Conservation (phyloP, 2,888 invertebrate species). For the Eulithis prunata region DNA sequence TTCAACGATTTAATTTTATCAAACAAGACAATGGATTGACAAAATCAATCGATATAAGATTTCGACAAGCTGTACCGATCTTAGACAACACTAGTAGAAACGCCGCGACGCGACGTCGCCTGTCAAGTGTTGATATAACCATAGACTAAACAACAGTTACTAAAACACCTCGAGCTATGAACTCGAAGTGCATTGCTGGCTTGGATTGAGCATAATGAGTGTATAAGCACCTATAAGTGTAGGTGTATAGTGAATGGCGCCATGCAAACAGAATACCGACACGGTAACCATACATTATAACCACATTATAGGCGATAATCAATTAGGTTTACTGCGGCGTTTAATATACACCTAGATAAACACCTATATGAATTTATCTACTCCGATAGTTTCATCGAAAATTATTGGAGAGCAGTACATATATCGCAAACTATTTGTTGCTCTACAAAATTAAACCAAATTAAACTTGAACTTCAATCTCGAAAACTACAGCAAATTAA, state of each 20-base stretch:
- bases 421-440: too few relatives aligned
- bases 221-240: slow-evolving; percentile 15
- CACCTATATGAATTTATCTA: not conserved
- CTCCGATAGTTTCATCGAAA: not conserved
- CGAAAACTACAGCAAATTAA: too few relatives aligned
- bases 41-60: slow-evolving; percentile 5
- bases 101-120: slow-evolving; percentile 26
- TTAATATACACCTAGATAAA: slow-evolving; percentile 4
- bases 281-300: slow-evolving; percentile 20
- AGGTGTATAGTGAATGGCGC: slow-evolving; percentile 26
- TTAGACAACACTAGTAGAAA: slow-evolving; percentile 23
- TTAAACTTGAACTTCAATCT: too few relatives aligned
- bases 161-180: slow-evolving; percentile 24
- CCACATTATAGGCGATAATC: slow-evolving; percentile 27
- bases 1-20: too few relatives aligned
- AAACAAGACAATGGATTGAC: too few relatives aligned
- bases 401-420: not conserved
- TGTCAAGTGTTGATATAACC: slow-evolving; percentile 30
- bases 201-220: slow-evolving; percentile 22
- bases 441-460: too few relatives aligned
- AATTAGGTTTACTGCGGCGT: slow-evolving; percentile 23
- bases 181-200: slow-evolving; percentile 20
- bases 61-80: slow-evolving; percentile 18
- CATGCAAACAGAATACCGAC: slow-evolving; percentile 27
- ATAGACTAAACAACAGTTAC: slow-evolving; percentile 24